Conservation (phyloP, 1,140 invertebrate genomes). For the Diorhabda carinulata region DNA sequence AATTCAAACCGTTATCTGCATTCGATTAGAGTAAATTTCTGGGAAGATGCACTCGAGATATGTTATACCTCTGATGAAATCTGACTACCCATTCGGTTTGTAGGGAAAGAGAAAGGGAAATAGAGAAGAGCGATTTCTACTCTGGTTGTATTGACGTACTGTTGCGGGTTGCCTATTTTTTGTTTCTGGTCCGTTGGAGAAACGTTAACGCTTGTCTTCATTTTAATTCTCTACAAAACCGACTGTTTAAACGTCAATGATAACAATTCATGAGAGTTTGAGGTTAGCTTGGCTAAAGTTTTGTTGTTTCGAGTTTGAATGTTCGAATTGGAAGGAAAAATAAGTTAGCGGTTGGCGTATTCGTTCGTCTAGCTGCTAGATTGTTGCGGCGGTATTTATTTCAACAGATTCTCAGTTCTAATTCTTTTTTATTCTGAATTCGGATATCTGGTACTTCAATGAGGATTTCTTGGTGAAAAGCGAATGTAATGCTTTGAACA, state of each 20-base stretch:
- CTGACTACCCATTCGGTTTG: not conserved
- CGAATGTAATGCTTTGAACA: no score
- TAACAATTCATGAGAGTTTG: not conserved
- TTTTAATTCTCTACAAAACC: conserved; percentile 2
- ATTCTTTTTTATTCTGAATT: not conserved
- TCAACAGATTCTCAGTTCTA: not conserved
- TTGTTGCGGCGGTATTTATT: not conserved
- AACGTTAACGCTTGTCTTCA: not conserved
- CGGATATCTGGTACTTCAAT: not conserved
- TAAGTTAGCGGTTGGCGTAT: not conserved
- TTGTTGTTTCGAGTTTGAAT: conserved; percentile 3
- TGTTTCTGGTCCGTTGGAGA: not conserved
- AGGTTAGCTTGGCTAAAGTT: not conserved
- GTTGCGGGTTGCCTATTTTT: not conserved
- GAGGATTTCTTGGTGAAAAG: not conserved
- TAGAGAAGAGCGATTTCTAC: not conserved
- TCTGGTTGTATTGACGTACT: not conserved
- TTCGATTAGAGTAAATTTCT: conserved; percentile 2
- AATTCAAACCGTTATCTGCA: not conserved
- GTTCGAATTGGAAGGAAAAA: not conserved
- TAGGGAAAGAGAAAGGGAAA: not conserved
- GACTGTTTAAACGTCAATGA: conserved; percentile 2
- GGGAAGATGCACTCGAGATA: not conserved
- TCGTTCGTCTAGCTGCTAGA: not conserved
- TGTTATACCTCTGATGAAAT: not conserved